phyloP scores from a whole-genome alignment of 2,888 invertebrate genomes.

The Cheilosia impressa region DNA sequence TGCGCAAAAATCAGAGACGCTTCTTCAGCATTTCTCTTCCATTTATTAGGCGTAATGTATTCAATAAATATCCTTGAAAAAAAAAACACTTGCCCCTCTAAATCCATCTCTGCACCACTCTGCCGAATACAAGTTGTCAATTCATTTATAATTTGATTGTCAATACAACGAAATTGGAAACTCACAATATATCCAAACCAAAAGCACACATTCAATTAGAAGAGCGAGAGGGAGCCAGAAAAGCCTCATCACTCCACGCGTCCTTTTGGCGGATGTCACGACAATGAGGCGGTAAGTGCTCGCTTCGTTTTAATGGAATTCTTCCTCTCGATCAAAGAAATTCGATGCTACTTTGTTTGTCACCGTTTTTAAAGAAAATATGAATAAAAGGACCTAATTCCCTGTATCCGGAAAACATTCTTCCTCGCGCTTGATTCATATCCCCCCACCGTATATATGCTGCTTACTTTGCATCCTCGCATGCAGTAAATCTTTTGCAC shows the following conservation, averaged over 20 bases:
- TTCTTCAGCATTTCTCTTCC: too few species aligned
- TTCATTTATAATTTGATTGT: constrained; percentile 18
- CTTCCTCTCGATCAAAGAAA: constrained; percentile 10
- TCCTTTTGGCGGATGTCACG: constrained; percentile 29
- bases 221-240: background rate
- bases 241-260: background rate
- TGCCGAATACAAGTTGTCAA: background rate
- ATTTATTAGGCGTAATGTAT: too few species aligned
- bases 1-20: too few species aligned
- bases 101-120: background rate
- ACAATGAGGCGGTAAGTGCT: constrained; percentile 45
- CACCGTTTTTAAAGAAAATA: constrained; percentile 41
- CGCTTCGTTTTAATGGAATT: constrained; percentile 30
- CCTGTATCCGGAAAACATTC: constrained; percentile 61
- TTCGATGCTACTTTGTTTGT: constrained; percentile 55
- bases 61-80: too few species aligned
- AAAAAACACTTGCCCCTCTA: too few species aligned
- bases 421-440: background rate
- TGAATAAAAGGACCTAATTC: constrained; percentile 61
- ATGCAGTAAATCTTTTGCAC: constrained; percentile 52
- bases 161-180: constrained; percentile 43
- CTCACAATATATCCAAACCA: background rate
- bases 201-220: constrained; percentile 50
- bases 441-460: background rate
- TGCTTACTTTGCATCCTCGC: constrained; percentile 32